These are phyloP conservation scores for Vespertilio murinus DNA, from an alignment of 2,797 vertebrate species.

Conservation along the genomic window DNA sequence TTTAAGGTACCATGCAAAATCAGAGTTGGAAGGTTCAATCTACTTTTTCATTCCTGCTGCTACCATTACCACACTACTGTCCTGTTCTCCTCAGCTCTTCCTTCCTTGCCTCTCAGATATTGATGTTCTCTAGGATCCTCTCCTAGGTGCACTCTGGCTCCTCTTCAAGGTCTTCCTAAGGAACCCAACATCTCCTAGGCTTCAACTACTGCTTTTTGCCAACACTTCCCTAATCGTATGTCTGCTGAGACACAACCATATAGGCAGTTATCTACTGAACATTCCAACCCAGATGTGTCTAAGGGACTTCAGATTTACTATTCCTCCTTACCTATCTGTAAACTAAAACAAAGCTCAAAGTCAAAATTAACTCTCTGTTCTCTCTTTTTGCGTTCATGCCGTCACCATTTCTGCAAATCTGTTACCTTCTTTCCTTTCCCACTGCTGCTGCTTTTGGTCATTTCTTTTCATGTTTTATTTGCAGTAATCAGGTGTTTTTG, in stretches of 20 bases:
- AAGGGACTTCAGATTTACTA: neutral
- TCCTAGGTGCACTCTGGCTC: neutral
- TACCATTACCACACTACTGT: neutral
- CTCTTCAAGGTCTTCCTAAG: neutral
- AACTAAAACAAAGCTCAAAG: neutral
- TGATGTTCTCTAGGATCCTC: neutral
- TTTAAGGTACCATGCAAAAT: neutral
- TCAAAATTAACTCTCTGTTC: neutral
- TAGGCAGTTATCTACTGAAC: neutral
- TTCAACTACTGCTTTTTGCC: neutral
- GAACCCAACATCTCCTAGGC: neutral
- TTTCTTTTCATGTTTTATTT: conserved; percentile 5
- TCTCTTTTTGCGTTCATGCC: neutral
- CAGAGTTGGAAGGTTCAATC: neutral
- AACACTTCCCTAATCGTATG: neutral
- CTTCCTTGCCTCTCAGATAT: neutral
- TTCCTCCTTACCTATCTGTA: neutral
- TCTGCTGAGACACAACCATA: neutral
- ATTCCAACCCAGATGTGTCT: neutral
- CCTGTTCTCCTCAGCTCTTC: neutral
- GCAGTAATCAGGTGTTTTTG: neutral
- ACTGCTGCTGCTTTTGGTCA: neutral
- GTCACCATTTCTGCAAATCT: neutral
- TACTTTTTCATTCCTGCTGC: neutral
- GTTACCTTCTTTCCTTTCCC: neutral